Conservation (phyloP, 64 coral and sea anemone genomes). For the Anthopleura sola region DNA sequence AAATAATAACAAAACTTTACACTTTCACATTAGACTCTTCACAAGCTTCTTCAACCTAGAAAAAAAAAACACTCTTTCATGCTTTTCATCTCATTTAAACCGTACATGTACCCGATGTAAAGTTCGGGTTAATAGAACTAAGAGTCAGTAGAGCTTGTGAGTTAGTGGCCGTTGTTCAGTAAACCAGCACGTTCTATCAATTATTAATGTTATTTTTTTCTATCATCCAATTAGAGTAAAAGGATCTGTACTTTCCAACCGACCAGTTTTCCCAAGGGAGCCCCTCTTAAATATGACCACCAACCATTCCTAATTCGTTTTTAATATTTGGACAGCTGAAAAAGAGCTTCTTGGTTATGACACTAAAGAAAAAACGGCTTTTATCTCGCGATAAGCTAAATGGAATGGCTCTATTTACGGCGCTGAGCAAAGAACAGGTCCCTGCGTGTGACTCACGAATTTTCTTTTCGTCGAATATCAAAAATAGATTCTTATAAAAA, state of each 20-base stretch:
- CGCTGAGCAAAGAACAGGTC: conserved; percentile 12
- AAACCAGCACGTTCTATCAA: conserved; percentile 87
- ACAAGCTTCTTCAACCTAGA: not conserved
- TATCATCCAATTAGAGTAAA: conserved; percentile 65
- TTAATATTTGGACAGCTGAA: conserved; percentile 22
- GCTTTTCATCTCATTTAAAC: not conserved
- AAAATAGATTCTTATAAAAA: conserved; percentile 4
- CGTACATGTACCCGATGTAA: not conserved
- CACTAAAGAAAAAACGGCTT: not conserved
- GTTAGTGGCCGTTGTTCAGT: conserved; percentile 5
- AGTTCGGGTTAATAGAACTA: no score
- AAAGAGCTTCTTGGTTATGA: not conserved
- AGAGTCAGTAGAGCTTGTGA: not conserved
- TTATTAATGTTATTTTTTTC: conserved; percentile 69
- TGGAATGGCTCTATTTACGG: conserved; percentile 1
- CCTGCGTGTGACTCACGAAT: not conserved
- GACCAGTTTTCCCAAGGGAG: conserved; percentile 6
- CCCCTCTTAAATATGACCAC: conserved; percentile 62
- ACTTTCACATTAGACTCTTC: not conserved
- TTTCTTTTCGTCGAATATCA: not conserved
- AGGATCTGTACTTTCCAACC: conserved; percentile 10
- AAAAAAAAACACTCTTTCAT: not conserved
- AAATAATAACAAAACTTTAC: not conserved
- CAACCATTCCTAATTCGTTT: conserved; percentile 32
- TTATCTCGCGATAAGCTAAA: not conserved